Base-by-base conservation (phyloP, 2,888 invertebrate species). In the Synanthedon vespiformis region DNA sequence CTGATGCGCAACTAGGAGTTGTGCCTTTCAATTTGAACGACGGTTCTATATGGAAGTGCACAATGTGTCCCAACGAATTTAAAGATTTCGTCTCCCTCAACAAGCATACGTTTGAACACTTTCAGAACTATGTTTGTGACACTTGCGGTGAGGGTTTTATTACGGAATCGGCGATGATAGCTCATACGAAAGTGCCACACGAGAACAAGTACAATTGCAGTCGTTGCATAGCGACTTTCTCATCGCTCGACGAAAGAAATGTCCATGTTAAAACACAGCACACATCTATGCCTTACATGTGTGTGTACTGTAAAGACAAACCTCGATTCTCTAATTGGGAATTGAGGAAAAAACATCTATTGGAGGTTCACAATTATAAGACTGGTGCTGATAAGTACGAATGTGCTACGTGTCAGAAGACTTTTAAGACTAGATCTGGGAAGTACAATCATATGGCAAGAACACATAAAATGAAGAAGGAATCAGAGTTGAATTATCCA, bases 111-210 rank as follows among this genome's bases (percentile, higher is more conserved):
- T 68, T 78, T 0, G 77, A 77, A 56, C 87, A 87, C 60, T 87
- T 82, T 51, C 82, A 85, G 56, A 87, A 87, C 54, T 86, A 84
- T 54, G 87, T 87, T 8, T 87, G 87, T 55, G 85, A 86, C 56
- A 79, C 83, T 1, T 87, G 87, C 52, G 87, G 87, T 0, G 84
- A 84, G 59, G 87, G 87, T 1, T 86, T 86, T 54, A 83, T 87
- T 5, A 87, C 87, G 0, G 84, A 85, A 59, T 81, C 81, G 0
- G 81, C 82, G 1, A 82, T 87, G 78, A 71, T 83, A 49, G 80
- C 84, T 4, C 87, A 87, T 53, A 80, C 80, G 0, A 87, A 81
- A 61, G 72, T 84, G 61, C 86, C 86, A 0, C 86, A 86, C 52
- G 85, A 83, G 57, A 83, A 86, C 40, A 86, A 80, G 56, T 87